Percentiles rank a stretch among this genome's conserved stretches.
phyloP scores from a whole-genome alignment of 2,888 invertebrate genomes.

The Timema cristinae region DNA sequence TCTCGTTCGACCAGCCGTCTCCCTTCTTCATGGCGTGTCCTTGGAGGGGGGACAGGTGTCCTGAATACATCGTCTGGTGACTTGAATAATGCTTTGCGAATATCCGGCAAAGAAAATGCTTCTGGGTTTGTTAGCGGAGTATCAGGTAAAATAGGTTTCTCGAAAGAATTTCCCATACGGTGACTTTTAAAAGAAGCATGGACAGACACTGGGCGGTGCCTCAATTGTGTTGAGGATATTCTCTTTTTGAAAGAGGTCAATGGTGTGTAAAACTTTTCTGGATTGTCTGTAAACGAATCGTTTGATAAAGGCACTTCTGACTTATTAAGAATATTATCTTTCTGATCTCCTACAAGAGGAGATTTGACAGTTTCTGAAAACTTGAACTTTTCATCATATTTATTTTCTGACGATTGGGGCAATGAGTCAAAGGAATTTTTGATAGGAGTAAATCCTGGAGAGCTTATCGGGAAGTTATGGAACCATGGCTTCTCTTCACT shows the following conservation, averaged over 20 bases:
- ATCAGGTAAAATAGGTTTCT: constrained; percentile 27
- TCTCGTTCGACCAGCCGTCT: constrained; percentile 54
- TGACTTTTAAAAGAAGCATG: constrained; percentile 30
- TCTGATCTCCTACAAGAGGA: neutral
- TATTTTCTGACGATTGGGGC: constrained; percentile 43
- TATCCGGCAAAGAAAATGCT: constrained; percentile 47
- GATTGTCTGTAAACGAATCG: constrained; percentile 25
- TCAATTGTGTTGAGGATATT: constrained; percentile 12
- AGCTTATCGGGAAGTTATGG: neutral
- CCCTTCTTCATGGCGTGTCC: constrained; percentile 48
- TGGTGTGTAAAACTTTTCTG: constrained; percentile 30
- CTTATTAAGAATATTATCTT: constrained; percentile 22
- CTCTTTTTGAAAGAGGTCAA: constrained; percentile 29
- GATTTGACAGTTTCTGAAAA: constrained; percentile 13
- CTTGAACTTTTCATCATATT: neutral
- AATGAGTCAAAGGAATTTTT: constrained; percentile 3
- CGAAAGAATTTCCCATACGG: constrained; percentile 18
- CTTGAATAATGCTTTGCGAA: constrained; percentile 42
- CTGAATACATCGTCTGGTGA: constrained; percentile 43
- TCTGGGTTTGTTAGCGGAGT: constrained; percentile 42
- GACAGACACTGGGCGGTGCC: constrained; percentile 33
- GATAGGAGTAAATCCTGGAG: neutral
- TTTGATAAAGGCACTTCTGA: constrained; percentile 30
- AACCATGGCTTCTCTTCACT: constrained; percentile 46
- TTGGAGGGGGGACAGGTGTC: constrained; percentile 52